phyloP scores from a whole-genome alignment of 2,797 vertebrate species.

The Mycteria americana region DNA sequence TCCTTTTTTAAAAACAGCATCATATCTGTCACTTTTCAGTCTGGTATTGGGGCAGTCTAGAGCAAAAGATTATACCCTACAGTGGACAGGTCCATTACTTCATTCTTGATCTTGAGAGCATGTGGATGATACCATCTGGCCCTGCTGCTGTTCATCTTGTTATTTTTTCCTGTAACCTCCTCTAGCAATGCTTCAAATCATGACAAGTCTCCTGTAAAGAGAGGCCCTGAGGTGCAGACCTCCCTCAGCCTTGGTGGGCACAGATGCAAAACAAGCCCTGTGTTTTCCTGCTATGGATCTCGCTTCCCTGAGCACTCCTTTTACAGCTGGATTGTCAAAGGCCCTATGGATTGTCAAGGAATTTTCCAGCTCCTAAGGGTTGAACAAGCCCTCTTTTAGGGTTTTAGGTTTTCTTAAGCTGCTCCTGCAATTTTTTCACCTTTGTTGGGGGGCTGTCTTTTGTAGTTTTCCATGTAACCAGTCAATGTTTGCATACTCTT shows the following conservation, averaged over 20 bases:
- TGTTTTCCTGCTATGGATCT: background rate
- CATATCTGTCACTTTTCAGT: background rate
- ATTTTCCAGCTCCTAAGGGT: background rate
- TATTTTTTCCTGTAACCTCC: background rate
- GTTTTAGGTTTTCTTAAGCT: background rate
- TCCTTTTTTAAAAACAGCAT: fast-evolving
- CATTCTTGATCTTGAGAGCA: background rate
- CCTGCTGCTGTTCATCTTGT: background rate
- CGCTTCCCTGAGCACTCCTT: background rate
- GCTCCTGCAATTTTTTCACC: background rate
- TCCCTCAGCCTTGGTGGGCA: background rate
- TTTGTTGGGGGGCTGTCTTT: background rate
- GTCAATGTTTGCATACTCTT: background rate
- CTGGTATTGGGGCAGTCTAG: background rate
- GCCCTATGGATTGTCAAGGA: background rate
- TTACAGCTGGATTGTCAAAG: background rate
- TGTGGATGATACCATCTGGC: background rate
- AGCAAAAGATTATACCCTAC: background rate
- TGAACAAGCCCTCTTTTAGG: background rate
- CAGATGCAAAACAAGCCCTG: background rate
- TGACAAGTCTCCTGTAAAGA: background rate
- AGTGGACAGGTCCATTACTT: background rate
- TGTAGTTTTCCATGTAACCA: background rate
- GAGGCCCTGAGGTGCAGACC: background rate
- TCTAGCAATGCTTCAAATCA: background rate